Percentiles rank a stretch among this genome's conserved stretches.
These are phyloP conservation scores for Siphlonurus alternatus DNA, from an alignment of 2,888 invertebrate species.

Conservation along the genomic window DNA sequence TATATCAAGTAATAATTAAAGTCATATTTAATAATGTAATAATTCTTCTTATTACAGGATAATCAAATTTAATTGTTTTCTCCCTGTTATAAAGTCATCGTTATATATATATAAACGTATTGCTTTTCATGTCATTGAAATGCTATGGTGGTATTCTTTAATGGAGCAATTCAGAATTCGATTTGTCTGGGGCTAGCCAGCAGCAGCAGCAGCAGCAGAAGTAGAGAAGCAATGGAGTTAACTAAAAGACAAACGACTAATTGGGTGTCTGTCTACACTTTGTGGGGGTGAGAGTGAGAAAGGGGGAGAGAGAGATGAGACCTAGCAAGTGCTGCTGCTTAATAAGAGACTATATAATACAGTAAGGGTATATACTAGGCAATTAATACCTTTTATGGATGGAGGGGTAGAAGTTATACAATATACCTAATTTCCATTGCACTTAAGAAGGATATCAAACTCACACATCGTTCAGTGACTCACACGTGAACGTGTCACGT, in stretches of 20 bases:
- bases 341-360: not conserved
- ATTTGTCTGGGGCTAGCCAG: not conserved
- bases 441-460: too few relatives aligned
- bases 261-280: not conserved
- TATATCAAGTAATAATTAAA: too few relatives aligned
- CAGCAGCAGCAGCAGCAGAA: not conserved
- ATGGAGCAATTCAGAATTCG: not conserved
- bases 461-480: too few relatives aligned
- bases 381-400: not conserved
- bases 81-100: too few relatives aligned
- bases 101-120: too few relatives aligned
- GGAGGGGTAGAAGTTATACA: not conserved
- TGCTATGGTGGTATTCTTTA: not conserved
- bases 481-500: too few relatives aligned
- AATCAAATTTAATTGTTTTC: not conserved
- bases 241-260: not conserved
- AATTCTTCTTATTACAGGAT: not conserved
- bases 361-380: not conserved
- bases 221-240: not conserved
- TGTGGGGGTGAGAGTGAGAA: not conserved
- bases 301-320: not conserved
- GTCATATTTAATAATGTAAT: not conserved
- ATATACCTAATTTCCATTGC: too few relatives aligned
- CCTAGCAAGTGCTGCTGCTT: not conserved
- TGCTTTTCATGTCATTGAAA: not conserved